These are phyloP conservation scores for Aricia artaxerxes DNA, from an alignment of 2,888 invertebrate species.

Conservation along the genomic window DNA sequence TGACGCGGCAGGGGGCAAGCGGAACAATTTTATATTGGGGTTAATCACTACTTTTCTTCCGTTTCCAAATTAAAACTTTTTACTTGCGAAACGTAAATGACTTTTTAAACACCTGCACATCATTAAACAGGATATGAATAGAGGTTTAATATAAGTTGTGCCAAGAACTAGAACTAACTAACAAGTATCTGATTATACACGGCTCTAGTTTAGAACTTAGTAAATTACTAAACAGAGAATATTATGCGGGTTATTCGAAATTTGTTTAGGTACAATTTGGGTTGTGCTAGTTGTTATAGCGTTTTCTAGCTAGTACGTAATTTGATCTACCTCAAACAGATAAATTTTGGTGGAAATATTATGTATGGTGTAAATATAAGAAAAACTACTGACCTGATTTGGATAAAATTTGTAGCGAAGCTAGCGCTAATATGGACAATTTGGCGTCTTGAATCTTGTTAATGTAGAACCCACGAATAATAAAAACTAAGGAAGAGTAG, in stretches of 20 bases:
- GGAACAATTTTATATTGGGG: no score
- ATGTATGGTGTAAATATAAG: neutral
- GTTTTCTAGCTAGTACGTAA: neutral
- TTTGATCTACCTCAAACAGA: neutral
- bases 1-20: no score
- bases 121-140: neutral
- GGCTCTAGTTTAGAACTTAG: slow-evolving; percentile 18
- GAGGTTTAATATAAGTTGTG: slow-evolving; percentile 13
- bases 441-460: no score
- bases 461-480: no score
- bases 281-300: neutral
- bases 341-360: neutral
- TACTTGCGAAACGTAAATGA: neutral
- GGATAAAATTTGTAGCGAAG: no score
- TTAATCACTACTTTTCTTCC: no score
- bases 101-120: neutral
- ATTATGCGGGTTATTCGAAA: slow-evolving; percentile 17
- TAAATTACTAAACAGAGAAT: slow-evolving; percentile 25
- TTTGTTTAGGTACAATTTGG: slow-evolving; percentile 2
- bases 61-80: neutral
- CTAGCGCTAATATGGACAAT: no score
- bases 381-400: no score
- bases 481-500: no score
- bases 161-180: neutral
- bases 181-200: slow-evolving; percentile 17